phyloP scores from a whole-genome alignment of 2,888 invertebrate genomes.

The Caenorhabditis japonica region DNA sequence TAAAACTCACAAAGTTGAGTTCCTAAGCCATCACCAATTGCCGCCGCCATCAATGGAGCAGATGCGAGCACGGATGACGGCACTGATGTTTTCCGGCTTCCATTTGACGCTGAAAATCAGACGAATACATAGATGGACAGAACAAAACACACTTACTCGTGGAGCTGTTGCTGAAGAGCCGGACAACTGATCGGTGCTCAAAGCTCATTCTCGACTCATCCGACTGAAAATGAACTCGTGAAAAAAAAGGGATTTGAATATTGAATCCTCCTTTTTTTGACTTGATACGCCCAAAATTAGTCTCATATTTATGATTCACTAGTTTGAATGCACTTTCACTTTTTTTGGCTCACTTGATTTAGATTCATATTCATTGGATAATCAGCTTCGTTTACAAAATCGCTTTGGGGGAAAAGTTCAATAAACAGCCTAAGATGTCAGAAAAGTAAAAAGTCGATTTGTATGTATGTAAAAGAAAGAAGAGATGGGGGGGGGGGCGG shows the following conservation, averaged over 20 bases:
- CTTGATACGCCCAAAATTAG: too few species aligned
- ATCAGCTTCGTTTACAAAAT: constrained; percentile 26
- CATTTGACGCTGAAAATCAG: constrained; percentile 47
- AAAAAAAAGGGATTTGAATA: constrained; percentile 1
- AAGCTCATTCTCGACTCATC: constrained; percentile 60
- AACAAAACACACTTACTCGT: constrained; percentile 44
- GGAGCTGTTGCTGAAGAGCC: constrained; percentile 65
- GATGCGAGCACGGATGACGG: constrained; percentile 67
- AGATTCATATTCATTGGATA: constrained; percentile 23
- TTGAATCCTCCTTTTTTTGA: too few species aligned
- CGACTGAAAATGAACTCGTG: constrained; percentile 33
- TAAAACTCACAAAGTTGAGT: constrained; percentile 68
- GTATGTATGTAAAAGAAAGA: constrained; percentile 9
- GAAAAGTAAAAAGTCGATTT: neutral
- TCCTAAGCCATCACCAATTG: constrained; percentile 69
- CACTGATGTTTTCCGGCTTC: constrained; percentile 58
- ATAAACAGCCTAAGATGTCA: constrained; percentile 15
- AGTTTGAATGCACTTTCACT: neutral
- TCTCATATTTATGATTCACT: too few species aligned
- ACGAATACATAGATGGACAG: neutral
- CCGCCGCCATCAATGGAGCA: constrained; percentile 69
- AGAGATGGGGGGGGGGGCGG: constrained; percentile 7
- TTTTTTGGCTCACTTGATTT: constrained; percentile 19
- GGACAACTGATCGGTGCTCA: constrained; percentile 63
- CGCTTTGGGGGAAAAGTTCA: constrained; percentile 15